Percentiles rank a stretch among this genome's conserved stretches.
phyloP scores from a whole-genome alignment of 2,113 vertebrate species.

The Verasper variegatus region DNA sequence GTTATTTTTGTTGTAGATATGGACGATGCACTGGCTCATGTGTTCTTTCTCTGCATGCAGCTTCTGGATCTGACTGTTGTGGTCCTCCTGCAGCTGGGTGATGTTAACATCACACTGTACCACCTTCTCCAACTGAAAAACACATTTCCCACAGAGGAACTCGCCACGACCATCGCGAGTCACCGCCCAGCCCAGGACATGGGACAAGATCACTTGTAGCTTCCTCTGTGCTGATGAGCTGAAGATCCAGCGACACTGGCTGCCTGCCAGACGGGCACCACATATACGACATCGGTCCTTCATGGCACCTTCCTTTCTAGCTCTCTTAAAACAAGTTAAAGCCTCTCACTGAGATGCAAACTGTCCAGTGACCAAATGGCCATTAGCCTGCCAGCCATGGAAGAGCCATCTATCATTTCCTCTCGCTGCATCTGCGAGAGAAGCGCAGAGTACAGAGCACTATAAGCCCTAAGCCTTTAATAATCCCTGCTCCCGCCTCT shows the following conservation, averaged over 20 bases:
- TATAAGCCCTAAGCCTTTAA: slow-evolving; percentile 73
- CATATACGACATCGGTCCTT: slow-evolving; percentile 82
- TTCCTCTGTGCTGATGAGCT: slow-evolving; percentile 73
- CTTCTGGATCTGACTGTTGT: slow-evolving; percentile 67
- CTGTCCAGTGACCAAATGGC: slow-evolving; percentile 21
- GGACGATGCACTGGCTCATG: slow-evolving; percentile 76
- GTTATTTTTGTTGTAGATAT: slow-evolving; percentile 81
- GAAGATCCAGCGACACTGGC: slow-evolving; percentile 84
- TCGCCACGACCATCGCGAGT: slow-evolving; percentile 77
- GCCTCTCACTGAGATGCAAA: slow-evolving; percentile 31
- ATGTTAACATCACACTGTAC: slow-evolving; percentile 77
- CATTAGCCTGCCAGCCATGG: slow-evolving; percentile 37
- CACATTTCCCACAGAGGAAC: slow-evolving; percentile 84
- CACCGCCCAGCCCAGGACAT: slow-evolving; percentile 77
- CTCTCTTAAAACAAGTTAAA: slow-evolving; percentile 17
- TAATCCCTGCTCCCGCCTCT: slow-evolving; percentile 77
- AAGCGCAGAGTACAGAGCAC: slow-evolving; percentile 57
- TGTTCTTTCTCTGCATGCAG: slow-evolving; percentile 76
- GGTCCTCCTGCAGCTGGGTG: slow-evolving; percentile 71
- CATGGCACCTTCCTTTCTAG: slow-evolving; percentile 58
- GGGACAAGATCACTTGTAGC: slow-evolving; percentile 81
- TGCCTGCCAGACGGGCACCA: slow-evolving; percentile 70
- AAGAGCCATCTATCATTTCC: slow-evolving; percentile 53
- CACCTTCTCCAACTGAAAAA: slow-evolving; percentile 82
- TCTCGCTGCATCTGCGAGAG: slow-evolving; percentile 49